A percentile compares a stretch with the other conserved stretches of the same genome.
Evolutionary conservation across 2,113 vertebrate genomes (phyloP).

Genomic region (Vicugna pacos): DNA sequence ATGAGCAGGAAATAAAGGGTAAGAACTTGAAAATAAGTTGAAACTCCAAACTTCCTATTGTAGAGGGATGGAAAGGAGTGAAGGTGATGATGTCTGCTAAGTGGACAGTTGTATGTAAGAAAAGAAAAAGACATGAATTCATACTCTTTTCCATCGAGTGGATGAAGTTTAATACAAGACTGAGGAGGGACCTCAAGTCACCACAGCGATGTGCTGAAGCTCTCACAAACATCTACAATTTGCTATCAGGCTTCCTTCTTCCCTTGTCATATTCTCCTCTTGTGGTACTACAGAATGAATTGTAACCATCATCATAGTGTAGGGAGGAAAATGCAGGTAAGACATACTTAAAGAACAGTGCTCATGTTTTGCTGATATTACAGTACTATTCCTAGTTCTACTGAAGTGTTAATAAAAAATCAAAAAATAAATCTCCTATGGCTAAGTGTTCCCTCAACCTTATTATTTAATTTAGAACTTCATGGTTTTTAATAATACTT

Average conservation of each 20-base stretch:
- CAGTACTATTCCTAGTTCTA: not conserved
- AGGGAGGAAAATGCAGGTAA: not conserved
- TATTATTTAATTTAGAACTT: not conserved
- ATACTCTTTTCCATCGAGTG: not conserved
- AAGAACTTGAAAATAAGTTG: not conserved
- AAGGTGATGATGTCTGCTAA: rapidly evolving
- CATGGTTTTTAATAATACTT: not conserved
- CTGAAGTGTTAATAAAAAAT: not conserved
- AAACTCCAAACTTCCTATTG: not conserved
- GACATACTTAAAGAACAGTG: not conserved
- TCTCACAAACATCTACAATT: not conserved
- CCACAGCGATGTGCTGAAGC: not conserved
- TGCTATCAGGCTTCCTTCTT: not conserved
- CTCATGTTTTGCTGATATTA: not conserved
- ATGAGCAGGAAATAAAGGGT: not conserved
- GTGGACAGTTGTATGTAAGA: not conserved
- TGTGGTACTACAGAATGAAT: not conserved
- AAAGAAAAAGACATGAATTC: not conserved
- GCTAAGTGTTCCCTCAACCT: not conserved
- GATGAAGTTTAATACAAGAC: not conserved
- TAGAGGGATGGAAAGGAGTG: not conserved
- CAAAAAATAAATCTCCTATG: not conserved
- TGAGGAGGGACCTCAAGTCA: not conserved
- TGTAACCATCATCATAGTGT: not conserved
- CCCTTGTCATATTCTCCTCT: not conserved